Conservation (phyloP, 1,140 invertebrate genomes). For the Trypoxylus dichotomus region DNA sequence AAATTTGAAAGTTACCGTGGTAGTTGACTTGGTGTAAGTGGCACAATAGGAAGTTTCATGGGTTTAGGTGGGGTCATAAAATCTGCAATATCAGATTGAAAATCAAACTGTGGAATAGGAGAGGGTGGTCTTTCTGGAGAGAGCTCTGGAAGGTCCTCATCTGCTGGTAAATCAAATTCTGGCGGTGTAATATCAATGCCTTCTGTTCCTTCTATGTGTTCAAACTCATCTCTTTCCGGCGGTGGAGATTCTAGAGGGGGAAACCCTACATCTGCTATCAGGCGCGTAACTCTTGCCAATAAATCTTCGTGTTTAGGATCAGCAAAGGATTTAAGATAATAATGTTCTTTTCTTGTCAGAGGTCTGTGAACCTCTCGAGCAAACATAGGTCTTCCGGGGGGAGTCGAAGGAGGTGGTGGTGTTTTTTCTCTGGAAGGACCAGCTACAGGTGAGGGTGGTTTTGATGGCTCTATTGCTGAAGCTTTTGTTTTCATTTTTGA, state of each 20-base stretch:
- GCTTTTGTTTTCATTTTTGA: neutral
- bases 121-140: neutral
- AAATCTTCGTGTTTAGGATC: neutral
- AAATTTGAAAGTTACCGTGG: neutral
- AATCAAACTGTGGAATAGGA: neutral
- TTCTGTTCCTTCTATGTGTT: neutral
- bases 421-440: neutral
- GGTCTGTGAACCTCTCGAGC: neutral
- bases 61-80: neutral
- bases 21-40: neutral
- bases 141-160: neutral
- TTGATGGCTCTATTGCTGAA: neutral
- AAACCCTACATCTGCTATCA: neutral
- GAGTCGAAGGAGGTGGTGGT: neutral
- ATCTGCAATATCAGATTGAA: neutral
- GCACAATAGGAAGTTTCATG: neutral
- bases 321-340: neutral
- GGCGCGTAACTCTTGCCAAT: neutral
- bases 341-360: neutral
- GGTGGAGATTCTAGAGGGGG: neutral
- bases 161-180: neutral
- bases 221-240: constrained; percentile 1
- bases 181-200: neutral
- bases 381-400: neutral
- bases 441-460: neutral